These are phyloP conservation scores for Eubasilissa regina DNA, from an alignment of 1,140 invertebrate species.

Conservation along the genomic window DNA sequence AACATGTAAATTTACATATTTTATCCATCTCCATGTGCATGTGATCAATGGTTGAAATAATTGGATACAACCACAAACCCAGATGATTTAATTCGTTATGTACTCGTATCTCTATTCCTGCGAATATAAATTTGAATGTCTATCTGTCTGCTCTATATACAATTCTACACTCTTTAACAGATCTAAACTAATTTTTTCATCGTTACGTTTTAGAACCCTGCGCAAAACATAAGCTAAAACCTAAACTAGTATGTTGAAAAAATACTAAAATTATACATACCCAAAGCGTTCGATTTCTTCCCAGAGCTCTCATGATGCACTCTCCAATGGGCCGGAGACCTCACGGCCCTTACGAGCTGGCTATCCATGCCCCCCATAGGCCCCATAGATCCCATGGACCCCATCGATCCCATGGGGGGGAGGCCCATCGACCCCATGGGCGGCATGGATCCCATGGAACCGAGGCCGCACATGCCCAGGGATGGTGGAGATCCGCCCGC, in stretches of 20 bases:
- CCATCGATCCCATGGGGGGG: conserved; percentile 46
- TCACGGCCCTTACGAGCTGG: conserved; percentile 55
- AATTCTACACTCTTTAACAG: too few species aligned
- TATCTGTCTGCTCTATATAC: too few species aligned
- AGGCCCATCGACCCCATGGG: conserved; percentile 48
- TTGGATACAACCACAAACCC: too few species aligned
- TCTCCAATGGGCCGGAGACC: conserved; percentile 57
- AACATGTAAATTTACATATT: too few species aligned
- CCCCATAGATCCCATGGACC: conserved; percentile 27
- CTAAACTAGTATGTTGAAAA: not conserved
- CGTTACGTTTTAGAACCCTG: too few species aligned
- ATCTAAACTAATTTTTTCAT: too few species aligned
- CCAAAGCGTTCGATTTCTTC: conserved; percentile 55
- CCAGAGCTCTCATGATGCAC: conserved; percentile 53
- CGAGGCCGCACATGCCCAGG: conserved; percentile 53
- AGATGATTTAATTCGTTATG: too few species aligned
- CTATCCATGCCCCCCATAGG: conserved; percentile 47
- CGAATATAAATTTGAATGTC: too few species aligned
- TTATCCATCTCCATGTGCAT: too few species aligned
- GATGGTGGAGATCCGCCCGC: conserved; percentile 54
- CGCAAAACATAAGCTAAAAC: too few species aligned
- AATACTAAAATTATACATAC: conserved; percentile 18
- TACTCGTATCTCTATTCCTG: too few species aligned
- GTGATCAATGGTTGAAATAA: too few species aligned
- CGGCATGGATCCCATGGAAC: conserved; percentile 45